Conservation (phyloP, 2,113 vertebrate genomes). For the Illadopsis cleaveri region DNA sequence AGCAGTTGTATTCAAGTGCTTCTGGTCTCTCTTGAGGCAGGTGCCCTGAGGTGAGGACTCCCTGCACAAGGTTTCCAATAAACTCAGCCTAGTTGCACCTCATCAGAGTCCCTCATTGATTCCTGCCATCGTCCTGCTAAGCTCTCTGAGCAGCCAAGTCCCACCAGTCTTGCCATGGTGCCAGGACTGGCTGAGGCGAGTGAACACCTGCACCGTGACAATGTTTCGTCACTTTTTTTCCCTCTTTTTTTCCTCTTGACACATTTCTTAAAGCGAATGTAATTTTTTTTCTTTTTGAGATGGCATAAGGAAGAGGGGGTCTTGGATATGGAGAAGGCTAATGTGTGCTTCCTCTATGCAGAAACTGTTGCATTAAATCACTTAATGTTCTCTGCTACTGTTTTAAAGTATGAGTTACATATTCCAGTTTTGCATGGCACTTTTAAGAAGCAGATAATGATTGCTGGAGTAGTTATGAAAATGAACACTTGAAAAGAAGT, state of each 20-base stretch:
- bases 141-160: too few relatives aligned
- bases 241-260: not conserved
- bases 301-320: rapidly evolving
- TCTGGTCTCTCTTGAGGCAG: too few relatives aligned
- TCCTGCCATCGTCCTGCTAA: too few relatives aligned
- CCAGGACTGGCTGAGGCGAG: too few relatives aligned
- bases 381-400: not conserved
- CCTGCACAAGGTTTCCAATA: too few relatives aligned
- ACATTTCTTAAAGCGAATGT: not conserved
- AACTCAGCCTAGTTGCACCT: too few relatives aligned
- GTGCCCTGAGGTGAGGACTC: too few relatives aligned
- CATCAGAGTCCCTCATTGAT: too few relatives aligned
- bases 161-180: too few relatives aligned
- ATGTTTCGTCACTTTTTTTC: too few relatives aligned
- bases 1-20: too few relatives aligned
- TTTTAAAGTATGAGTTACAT: not conserved
- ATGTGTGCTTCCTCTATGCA: not conserved
- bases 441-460: not conserved
- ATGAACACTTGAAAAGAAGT: not conserved
- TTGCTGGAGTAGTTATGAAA: not conserved
- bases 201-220: too few relatives aligned
- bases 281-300: rapidly evolving
- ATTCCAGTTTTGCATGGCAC: not conserved
- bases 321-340: not conserved
- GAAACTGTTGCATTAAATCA: not conserved